Conservation (phyloP, 2,888 invertebrate genomes). For the Anoplius nigerrimus region DNA sequence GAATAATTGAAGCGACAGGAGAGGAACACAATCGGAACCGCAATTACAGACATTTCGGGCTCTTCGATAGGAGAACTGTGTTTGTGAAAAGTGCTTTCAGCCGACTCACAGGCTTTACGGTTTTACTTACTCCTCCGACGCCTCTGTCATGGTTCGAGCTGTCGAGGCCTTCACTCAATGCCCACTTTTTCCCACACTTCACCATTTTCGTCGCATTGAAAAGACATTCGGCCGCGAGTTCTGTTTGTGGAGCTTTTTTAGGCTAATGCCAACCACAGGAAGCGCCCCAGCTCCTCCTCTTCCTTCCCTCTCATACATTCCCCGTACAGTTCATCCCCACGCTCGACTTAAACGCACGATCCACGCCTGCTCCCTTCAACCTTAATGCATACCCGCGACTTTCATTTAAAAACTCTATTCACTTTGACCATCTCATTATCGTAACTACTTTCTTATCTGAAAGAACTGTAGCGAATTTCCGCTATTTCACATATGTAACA, state of each 20-base stretch:
- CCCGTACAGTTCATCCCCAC: slow-evolving; percentile 60
- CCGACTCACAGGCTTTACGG: slow-evolving; percentile 11
- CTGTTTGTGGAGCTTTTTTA: slow-evolving; percentile 60
- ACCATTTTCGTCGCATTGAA: slow-evolving; percentile 87
- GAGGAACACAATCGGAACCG: slow-evolving; percentile 7
- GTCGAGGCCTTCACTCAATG: slow-evolving; percentile 89
- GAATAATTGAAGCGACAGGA: slow-evolving; percentile 14
- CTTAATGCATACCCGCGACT: slow-evolving; percentile 33
- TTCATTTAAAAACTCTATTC: slow-evolving; percentile 38
- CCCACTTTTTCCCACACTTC: slow-evolving; percentile 88
- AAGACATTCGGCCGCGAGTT: slow-evolving; percentile 68
- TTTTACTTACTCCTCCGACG: slow-evolving; percentile 90
- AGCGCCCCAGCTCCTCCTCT: slow-evolving; percentile 59
- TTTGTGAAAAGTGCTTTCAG: slow-evolving; percentile 11
- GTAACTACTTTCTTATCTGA: no score
- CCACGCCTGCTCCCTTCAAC: slow-evolving; percentile 51
- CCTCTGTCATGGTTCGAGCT: slow-evolving; percentile 93
- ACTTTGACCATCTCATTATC: slow-evolving; percentile 20
- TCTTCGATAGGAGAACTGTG: slow-evolving; percentile 31
- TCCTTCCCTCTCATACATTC: slow-evolving; percentile 32
- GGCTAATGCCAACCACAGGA: slow-evolving; percentile 68
- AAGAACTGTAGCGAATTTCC: no score
- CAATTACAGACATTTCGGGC: slow-evolving; percentile 34
- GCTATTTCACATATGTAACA: no score
- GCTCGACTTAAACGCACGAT: slow-evolving; percentile 44